phyloP scores from a whole-genome alignment of 2,797 vertebrate species.

The Paguma larvata region DNA sequence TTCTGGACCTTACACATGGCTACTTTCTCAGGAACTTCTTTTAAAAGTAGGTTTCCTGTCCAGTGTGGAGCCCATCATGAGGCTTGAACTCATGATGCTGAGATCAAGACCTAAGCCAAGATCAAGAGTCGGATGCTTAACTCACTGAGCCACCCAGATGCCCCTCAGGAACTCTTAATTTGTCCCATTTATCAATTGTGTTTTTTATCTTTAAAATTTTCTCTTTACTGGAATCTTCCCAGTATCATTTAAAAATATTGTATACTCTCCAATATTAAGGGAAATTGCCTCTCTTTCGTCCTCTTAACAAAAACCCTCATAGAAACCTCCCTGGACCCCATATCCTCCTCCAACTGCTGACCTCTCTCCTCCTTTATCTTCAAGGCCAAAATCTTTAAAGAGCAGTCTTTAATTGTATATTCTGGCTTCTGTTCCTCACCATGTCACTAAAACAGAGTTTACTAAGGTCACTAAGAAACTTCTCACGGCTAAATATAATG shows the following conservation, averaged over 20 bases:
- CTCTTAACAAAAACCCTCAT: not conserved
- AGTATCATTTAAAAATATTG: constrained; percentile 14
- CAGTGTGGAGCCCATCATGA: too few species aligned
- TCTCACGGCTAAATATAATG: not conserved
- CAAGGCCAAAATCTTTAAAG: not conserved
- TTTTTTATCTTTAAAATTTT: constrained; percentile 57
- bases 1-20: not conserved
- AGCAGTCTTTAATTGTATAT: not conserved
- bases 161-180: constrained; percentile 57
- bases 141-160: too few species aligned
- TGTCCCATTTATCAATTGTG: not conserved
- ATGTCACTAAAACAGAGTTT: constrained; percentile 31
- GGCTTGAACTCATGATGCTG: too few species aligned
- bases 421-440: not conserved
- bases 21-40: constrained; percentile 55
- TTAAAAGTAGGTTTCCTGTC: too few species aligned
- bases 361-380: not conserved
- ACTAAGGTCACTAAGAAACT: not conserved
- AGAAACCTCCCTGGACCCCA: not conserved
- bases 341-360: not conserved
- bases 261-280: not conserved
- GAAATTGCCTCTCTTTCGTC: not conserved
- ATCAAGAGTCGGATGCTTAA: too few species aligned
- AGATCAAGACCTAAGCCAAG: too few species aligned
- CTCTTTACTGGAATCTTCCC: constrained; percentile 5